Evolutionary conservation across 2,113 vertebrate species (phyloP).

Genomic region (Amphiprion percula): DNA sequence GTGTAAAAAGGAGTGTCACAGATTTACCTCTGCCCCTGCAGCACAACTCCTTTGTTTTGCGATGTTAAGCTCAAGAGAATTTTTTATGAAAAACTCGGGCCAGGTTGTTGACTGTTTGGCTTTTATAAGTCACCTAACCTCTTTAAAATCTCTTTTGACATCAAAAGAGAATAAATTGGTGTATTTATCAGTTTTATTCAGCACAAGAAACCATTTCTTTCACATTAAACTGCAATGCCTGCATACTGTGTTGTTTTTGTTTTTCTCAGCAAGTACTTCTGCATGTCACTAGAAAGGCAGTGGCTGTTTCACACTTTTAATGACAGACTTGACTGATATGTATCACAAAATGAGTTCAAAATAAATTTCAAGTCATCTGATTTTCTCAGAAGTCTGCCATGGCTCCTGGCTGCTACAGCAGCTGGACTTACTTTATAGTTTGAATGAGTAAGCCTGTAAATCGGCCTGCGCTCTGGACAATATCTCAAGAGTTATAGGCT

Average conservation of each 20-base stretch:
- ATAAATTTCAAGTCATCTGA: background rate
- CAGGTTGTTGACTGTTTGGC: too few relatives aligned
- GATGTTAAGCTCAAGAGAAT: too few relatives aligned
- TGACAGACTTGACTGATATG: background rate
- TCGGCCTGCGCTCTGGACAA: background rate
- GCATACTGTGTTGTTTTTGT: background rate
- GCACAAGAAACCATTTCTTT: background rate
- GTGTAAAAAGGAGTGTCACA: too few relatives aligned
- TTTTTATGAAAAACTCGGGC: too few relatives aligned
- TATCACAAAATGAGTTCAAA: background rate
- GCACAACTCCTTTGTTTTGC: too few relatives aligned
- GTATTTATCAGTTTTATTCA: background rate
- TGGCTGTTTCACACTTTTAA: background rate
- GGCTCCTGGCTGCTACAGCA: background rate
- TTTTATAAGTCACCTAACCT: too few relatives aligned
- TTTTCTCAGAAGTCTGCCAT: background rate
- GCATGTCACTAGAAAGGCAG: background rate
- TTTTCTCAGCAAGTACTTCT: background rate
- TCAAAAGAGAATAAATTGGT: background rate
- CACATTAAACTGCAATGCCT: background rate
- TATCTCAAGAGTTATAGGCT: constrained; percentile 27
- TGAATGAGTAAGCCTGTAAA: constrained; percentile 28
- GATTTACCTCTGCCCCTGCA: too few relatives aligned
- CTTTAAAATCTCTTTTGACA: background rate
- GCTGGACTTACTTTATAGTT: constrained; percentile 23